These are phyloP conservation scores for Cynodonichthys magdalenae DNA, from an alignment of 2,797 vertebrate species.

Conservation along the genomic window DNA sequence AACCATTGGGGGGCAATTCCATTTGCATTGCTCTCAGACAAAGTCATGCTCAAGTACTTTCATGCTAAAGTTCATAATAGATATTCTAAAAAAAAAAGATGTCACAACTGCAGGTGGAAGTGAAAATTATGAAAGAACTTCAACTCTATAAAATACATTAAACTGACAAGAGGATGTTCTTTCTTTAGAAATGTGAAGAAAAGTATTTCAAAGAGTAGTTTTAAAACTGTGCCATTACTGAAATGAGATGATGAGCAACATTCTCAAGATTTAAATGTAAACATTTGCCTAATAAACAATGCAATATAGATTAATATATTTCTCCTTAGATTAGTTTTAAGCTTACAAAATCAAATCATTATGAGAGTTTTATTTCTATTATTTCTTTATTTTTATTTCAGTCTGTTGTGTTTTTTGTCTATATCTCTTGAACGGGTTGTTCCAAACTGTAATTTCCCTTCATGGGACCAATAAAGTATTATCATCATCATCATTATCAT, in stretches of 20 bases:
- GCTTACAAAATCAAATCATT: slow-evolving; percentile 54
- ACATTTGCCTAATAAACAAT: not conserved
- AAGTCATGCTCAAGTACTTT: slow-evolving; percentile 97
- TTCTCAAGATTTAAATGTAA: no score
- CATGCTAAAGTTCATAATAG: slow-evolving; percentile 96
- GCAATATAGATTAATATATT: slow-evolving; percentile 51
- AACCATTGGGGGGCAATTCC: slow-evolving; percentile 98
- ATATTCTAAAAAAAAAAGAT: slow-evolving; percentile 72
- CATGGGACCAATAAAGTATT: no score
- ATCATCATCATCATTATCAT: no score
- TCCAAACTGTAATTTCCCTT: no score
- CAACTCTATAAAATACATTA: slow-evolving; percentile 9
- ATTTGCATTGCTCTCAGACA: slow-evolving; percentile 99
- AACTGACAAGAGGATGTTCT: not conserved
- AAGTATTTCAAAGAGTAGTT: not conserved
- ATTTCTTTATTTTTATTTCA: no score
- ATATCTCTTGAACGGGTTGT: no score
- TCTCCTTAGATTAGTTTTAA: slow-evolving; percentile 49
- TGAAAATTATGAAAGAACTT: slow-evolving; percentile 6
- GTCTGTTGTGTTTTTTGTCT: no score
- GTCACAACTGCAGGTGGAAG: slow-evolving; percentile 23
- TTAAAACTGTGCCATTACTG: not conserved
- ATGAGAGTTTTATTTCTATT: no score
- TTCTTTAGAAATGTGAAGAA: not conserved
- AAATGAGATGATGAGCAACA: not conserved